Base-by-base conservation (phyloP, 2,113 vertebrate genomes). In the Pseudorasbora parva region DNA sequence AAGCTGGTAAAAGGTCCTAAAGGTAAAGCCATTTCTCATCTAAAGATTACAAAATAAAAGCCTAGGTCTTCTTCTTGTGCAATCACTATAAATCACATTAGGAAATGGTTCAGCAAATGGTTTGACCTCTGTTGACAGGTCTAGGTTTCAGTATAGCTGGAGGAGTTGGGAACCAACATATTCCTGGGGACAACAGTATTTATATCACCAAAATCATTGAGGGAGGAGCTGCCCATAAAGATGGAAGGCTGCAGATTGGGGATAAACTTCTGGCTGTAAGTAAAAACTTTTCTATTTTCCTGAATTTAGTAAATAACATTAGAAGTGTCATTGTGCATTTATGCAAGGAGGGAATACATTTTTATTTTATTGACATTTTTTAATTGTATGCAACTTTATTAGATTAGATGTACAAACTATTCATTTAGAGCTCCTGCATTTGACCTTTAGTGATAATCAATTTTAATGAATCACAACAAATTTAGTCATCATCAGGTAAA, bases 131-230 rank as follows among this genome's bases (percentile, higher is more conserved):
- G 54, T 49, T 30, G 62, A 25, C 92, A 99, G 97, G 98, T 92
- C 95, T 99, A 83, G 98, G 98, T 33, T 99, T 99, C 93, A 99
- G 98, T 92, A 99, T 99, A 93, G 98, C 98, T 77, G 98, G 98
- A 41, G 98, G 98, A 87, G 96, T 98, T 79, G 97, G 97, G 88
- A 99, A 99, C 93, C 98, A 99, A 86, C 98, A 99, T 81, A 97
- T 99, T 89, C 97, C 97, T 41, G 97, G 98, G 0, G 98, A 99
- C 94, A 99, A 98, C 93, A 96, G 97, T 90, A 99, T 99, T 91
- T 99, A 99, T 54, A 97, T 99, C 91, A 99, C 98, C 60, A 99
- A 99, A 92, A 93, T 99, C 85, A 99, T 99, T 23, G 97, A 99
- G 92, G 98, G 98, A 3, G 98, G 98, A 10, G 97, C 98, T 68